phyloP scores from a whole-genome alignment of 1,140 invertebrate genomes.

The Brachionus manjavacas region DNA sequence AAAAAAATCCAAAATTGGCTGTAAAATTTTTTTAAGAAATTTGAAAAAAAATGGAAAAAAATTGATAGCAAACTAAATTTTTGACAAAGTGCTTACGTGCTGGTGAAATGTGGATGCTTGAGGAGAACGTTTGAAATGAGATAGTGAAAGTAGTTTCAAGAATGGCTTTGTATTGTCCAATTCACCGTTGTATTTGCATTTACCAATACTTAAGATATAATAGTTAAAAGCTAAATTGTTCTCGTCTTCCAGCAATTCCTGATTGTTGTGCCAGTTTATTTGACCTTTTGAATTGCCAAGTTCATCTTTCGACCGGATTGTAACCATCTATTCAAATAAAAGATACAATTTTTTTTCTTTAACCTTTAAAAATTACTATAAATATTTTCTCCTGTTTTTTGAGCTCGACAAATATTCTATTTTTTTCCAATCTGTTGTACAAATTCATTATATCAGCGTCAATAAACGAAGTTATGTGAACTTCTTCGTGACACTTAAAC shows the following conservation, averaged over 20 bases:
- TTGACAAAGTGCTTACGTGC: neutral
- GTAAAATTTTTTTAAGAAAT: too few relatives aligned
- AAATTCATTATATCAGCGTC: neutral
- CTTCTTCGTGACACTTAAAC: constrained; percentile 7
- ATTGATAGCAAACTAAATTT: too few relatives aligned
- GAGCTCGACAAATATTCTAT: constrained; percentile 5
- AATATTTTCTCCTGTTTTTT: constrained; percentile 34
- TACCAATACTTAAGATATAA: constrained; percentile 24
- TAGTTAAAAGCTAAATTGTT: neutral
- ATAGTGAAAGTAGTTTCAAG: constrained; percentile 11
- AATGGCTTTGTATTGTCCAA: constrained; percentile 20
- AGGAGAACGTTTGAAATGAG: neutral
- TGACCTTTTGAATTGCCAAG: neutral
- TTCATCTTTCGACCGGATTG: neutral
- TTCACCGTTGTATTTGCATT: constrained; percentile 35
- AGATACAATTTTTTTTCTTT: neutral
- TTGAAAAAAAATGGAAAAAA: too few relatives aligned
- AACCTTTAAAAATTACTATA: neutral
- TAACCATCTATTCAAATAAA: neutral
- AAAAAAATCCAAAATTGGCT: too few relatives aligned
- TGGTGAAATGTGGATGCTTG: neutral
- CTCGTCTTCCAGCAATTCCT: neutral
- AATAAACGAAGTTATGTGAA: neutral
- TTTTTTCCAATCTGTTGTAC: constrained; percentile 18
- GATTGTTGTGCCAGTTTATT: neutral